Evolutionary conservation across 2,113 vertebrate genomes (phyloP).

Genomic region (Mobula hypostoma): DNA sequence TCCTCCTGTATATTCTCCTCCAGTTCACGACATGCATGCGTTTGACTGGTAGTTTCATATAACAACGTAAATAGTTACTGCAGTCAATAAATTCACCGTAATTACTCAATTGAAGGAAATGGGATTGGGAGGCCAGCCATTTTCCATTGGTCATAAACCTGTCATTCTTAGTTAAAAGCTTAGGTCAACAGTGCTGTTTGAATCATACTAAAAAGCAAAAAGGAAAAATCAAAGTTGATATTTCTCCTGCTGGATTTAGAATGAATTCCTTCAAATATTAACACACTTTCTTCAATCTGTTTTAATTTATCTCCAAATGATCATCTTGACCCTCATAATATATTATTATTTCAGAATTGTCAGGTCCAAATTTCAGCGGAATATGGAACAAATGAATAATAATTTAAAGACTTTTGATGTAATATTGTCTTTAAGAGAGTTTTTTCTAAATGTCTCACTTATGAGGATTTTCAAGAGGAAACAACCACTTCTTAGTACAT

Average conservation of each 20-base stretch:
- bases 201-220: neutral
- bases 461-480: neutral
- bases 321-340: neutral
- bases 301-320: neutral
- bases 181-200: neutral
- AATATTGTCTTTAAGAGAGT: neutral
- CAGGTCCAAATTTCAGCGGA: neutral
- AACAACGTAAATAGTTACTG: no score
- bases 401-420: neutral
- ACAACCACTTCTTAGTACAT: neutral
- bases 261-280: neutral
- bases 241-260: neutral
- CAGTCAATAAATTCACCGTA: neutral
- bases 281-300: neutral
- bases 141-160: neutral
- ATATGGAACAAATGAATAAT: neutral
- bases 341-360: neutral
- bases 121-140: neutral
- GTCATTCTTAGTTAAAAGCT: neutral
- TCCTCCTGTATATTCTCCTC: slow-evolving; percentile 87
- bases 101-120: neutral
- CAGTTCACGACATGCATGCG: slow-evolving; percentile 76
- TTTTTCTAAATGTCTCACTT: neutral
- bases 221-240: no score
- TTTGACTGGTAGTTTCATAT: slow-evolving; percentile 67